Evolutionary conservation across 1,140 invertebrate genomes (phyloP).

Genomic region (Aphaenogaster floridana): DNA sequence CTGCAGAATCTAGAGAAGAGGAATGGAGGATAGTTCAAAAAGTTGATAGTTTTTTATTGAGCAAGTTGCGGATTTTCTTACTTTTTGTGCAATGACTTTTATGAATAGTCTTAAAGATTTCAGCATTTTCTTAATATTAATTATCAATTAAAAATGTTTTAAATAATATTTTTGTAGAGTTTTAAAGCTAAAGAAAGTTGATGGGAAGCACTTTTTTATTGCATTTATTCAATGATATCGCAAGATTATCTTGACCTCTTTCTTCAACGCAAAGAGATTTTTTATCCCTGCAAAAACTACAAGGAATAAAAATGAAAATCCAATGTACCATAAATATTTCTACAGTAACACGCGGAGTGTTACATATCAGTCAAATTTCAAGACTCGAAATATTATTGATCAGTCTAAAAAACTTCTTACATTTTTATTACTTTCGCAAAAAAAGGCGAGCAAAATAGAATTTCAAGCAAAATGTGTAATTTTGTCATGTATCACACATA

Average conservation of each 20-base stretch:
- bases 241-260: background rate
- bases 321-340: background rate
- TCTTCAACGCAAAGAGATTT: background rate
- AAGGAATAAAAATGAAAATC: slow-evolving; percentile 30
- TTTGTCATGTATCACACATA: background rate
- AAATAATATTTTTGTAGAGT: background rate
- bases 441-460: slow-evolving; percentile 13
- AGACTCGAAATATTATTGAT: background rate
- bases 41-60: slow-evolving; percentile 37
- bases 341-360: background rate
- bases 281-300: background rate
- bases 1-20: slow-evolving; percentile 30
- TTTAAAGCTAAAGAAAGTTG: background rate
- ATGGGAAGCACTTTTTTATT: background rate
- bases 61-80: background rate
- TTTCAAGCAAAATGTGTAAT: background rate
- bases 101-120: background rate
- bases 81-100: background rate
- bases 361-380: background rate
- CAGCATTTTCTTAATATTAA: background rate
- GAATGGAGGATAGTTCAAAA: slow-evolving; percentile 4
- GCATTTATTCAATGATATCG: background rate
- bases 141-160: slow-evolving; percentile 5
- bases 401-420: background rate
- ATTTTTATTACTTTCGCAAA: slow-evolving; percentile 7